These are phyloP conservation scores for Patagioenas fasciata DNA, from an alignment of 2,113 vertebrate species.

Conservation along the genomic window DNA sequence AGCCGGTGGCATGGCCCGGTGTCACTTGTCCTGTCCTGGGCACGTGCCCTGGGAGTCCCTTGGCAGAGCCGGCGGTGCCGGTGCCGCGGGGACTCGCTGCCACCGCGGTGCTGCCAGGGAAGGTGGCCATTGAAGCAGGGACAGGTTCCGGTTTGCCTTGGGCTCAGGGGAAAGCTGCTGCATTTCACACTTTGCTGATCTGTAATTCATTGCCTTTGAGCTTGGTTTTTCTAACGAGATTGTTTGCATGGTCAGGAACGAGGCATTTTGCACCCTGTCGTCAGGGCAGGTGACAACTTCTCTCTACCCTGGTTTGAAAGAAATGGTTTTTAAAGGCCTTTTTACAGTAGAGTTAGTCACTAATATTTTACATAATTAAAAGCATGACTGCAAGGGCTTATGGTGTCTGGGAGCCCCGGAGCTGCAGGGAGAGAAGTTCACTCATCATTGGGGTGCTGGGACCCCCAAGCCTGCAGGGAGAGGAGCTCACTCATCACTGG, in stretches of 20 bases:
- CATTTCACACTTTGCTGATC: neutral
- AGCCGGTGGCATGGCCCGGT: no score
- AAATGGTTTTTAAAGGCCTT: neutral
- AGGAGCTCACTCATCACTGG: neutral
- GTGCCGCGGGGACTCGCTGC: neutral
- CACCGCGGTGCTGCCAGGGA: neutral
- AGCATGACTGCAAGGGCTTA: neutral
- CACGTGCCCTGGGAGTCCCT: no score
- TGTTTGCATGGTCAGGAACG: neutral
- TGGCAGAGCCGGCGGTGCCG: no score
- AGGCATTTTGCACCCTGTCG: neutral
- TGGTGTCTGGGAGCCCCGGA: no score
- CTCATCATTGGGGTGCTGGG: no score
- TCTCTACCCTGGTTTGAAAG: neutral
- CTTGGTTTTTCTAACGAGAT: neutral
- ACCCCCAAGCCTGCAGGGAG: neutral
- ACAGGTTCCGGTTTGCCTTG: neutral
- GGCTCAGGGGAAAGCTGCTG: neutral
- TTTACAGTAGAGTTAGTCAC: neutral
- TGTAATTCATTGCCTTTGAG: neutral
- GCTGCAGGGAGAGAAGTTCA: no score
- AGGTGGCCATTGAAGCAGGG: neutral
- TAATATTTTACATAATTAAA: neutral
- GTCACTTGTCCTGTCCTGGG: neutral
- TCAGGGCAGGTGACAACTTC: neutral